Evolutionary conservation across 2,113 vertebrate species (phyloP), one percentile per base, ranked within the genome.

Genomic region (Tachuris rubrigastra): DNA sequence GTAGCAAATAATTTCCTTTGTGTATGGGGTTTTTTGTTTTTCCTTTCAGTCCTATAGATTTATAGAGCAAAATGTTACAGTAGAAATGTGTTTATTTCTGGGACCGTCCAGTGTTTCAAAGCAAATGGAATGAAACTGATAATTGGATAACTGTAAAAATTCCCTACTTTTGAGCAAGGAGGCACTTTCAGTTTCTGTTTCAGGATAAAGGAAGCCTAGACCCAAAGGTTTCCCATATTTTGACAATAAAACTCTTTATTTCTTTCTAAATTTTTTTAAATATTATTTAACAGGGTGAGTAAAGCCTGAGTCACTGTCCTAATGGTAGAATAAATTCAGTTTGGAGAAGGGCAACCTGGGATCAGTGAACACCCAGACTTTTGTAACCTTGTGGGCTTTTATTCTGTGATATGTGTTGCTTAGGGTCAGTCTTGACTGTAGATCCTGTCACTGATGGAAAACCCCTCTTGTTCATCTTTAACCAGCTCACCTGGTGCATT

Each of bases 321-420:
- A 88, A 59, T 30, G 42, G 87, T 69, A 69, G 72, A 86, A 96
- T 90, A 50, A 60, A 80, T 89, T 91, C 59, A 84, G 7, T 91
- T 96, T 93, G 53, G 72, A 72, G 72, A 90, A 89, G n/a, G 79
- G 83, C 58, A 96, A 62, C n/a, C 12, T 82, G 49, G 67, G 86
- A 94, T 95, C 53, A 88, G 25, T 22, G 4, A 84, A 71, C 55
- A 68, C 39, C 42, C 39, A 69, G 56, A 25, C 7, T 46, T 87
- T 37, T 44, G 66, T 31, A 59, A 30, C 62, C 33, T 15, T 1
- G 2, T 35, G 39, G 33, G 16, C 12, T 94, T 72, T 81, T 47
- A 33, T 76, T 81, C 74, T 90, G 74, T 87, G 31, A 63, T 78
- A 67, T 74, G 75, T 90, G 85, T 49, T 85, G 25, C 24, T 71